Evolutionary conservation across 37 sponge, comb jelly and placozoan species (phyloP), one percentile per base, ranked within the genome.

Genomic region (Bolinopsis microptera): DNA sequence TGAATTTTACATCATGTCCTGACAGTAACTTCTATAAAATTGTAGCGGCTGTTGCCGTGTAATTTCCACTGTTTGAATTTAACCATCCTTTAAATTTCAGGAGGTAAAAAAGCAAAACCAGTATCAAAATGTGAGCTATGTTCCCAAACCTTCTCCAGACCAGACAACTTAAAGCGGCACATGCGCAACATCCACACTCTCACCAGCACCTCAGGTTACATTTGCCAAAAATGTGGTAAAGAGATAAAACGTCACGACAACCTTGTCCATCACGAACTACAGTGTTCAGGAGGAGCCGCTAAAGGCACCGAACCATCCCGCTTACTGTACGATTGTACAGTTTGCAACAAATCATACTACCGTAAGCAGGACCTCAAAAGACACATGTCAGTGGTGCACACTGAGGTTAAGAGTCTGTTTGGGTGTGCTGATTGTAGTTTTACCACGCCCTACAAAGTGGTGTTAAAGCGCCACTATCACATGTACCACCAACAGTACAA

Each of bases 81-180:
- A n/a, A n/a, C n/a, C n/a, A n/a, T n/a, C n/a, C n/a, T n/a, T n/a
- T n/a, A n/a, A n/a, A n/a, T 3, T 72, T 72, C 31, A 30, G 74
- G 31, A 21, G 74, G 74, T 23, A 30, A 24, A 3, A 28, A 72
- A 30, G 18, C 26, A 21, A 72, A 30, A 28, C 2, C 26, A 28
- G 31, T 24, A 16, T 32, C 80, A 16, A 33, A 13, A 18, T 77
- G 80, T 32, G 18, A 77, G 21, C 32, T 32, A 9, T 77, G 80
- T 32, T 32, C 27, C 5, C 27, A 77, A 35, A 77, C 80, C 21
- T 77, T 77, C 32, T 77, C 80, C 35, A 77, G 80, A 32, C 80
- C 80, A 32, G 36, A 77, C 18, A 35, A 77, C 32, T 32, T 77
- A 3, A 28, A 32, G 35, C 35, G 80, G 21, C 80, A 77, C 80